Evolutionary conservation across 1,140 invertebrate genomes (phyloP).

Genomic region (Thalassaphorura encarpata): DNA sequence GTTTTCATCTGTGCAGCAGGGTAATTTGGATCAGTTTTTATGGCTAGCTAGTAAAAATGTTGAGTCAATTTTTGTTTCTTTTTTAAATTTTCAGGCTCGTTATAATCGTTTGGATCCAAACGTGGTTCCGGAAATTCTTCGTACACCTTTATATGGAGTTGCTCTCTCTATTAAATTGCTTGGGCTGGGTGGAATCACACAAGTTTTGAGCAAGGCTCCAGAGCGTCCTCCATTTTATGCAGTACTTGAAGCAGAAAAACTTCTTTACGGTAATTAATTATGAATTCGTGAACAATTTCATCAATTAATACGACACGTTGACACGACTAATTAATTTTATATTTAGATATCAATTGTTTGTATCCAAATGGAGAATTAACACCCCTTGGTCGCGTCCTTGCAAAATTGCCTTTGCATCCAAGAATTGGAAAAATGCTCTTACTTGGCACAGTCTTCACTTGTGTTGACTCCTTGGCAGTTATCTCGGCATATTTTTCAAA

Average conservation of each 20-base stretch:
- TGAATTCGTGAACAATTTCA: slow-evolving; percentile 5
- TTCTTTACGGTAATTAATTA: slow-evolving; percentile 49
- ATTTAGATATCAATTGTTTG: slow-evolving; percentile 73
- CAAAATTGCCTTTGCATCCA: slow-evolving; percentile 82
- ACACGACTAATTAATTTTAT: no score
- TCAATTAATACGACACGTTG: no score
- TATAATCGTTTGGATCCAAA: slow-evolving; percentile 73
- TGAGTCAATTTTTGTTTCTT: no score
- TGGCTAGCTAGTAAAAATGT: no score
- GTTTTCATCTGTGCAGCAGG: slow-evolving; percentile 78
- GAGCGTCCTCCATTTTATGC: slow-evolving; percentile 89
- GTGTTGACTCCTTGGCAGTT: slow-evolving; percentile 78
- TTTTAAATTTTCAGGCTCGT: no score
- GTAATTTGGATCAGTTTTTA: no score
- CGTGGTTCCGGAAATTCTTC: slow-evolving; percentile 89
- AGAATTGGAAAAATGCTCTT: slow-evolving; percentile 92
- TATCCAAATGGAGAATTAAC: slow-evolving; percentile 75
- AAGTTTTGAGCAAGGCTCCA: slow-evolving; percentile 86
- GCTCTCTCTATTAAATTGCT: slow-evolving; percentile 75
- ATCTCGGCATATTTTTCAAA: slow-evolving; percentile 89
- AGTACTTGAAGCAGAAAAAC: slow-evolving; percentile 78
- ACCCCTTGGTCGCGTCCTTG: slow-evolving; percentile 80
- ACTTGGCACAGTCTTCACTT: slow-evolving; percentile 70
- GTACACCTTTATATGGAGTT: slow-evolving; percentile 85
- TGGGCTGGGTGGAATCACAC: slow-evolving; percentile 76